These are phyloP conservation scores for Sinohyriopsis cumingii DNA, from an alignment of 2,888 invertebrate genomes.

Conservation along the genomic window DNA sequence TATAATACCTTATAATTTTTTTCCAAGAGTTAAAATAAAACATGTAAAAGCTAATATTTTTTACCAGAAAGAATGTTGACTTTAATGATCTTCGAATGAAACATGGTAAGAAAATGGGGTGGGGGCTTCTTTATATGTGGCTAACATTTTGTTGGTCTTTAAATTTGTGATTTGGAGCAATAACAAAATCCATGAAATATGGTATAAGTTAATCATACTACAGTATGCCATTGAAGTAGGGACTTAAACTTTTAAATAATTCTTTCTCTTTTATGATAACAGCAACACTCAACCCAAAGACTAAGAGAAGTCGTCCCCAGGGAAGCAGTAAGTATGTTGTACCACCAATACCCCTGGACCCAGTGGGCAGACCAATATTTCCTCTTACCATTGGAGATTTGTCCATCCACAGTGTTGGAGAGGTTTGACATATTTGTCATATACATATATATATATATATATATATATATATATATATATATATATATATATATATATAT, in stretches of 20 bases:
- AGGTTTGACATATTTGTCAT: slow-evolving; percentile 72
- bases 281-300: slow-evolving; percentile 51
- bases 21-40: too few relatives aligned
- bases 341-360: slow-evolving; percentile 79
- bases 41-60: too few relatives aligned
- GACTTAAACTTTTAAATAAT: neutral
- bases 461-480: too few relatives aligned
- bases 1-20: too few relatives aligned
- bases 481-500: neutral
- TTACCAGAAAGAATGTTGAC: too few relatives aligned
- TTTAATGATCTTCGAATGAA: too few relatives aligned
- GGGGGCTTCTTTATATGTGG: too few relatives aligned
- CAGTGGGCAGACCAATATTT: slow-evolving; percentile 81
- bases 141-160: too few relatives aligned
- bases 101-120: too few relatives aligned
- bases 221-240: neutral
- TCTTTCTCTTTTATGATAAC: slow-evolving; percentile 10
- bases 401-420: slow-evolving; percentile 83
- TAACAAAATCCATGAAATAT: too few relatives aligned
- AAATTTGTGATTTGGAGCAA: too few relatives aligned
- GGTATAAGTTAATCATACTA: too few relatives aligned
- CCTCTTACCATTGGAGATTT: slow-evolving; percentile 81
- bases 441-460: neutral
- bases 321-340: slow-evolving; percentile 72
- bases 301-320: slow-evolving; percentile 56